phyloP scores from a whole-genome alignment of 2,797 vertebrate genomes.

The Melopsittacus undulatus region DNA sequence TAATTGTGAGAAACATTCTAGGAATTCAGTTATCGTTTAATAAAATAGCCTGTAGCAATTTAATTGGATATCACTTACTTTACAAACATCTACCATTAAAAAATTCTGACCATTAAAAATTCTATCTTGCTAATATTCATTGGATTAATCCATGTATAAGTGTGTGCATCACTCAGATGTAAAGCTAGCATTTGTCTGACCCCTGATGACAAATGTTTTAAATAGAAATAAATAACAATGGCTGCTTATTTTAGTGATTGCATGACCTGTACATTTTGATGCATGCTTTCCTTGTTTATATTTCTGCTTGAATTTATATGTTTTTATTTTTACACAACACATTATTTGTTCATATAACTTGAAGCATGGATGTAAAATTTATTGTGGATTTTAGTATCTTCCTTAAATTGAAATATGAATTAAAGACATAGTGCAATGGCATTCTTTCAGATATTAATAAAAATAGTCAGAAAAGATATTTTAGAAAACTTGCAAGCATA shows the following conservation, averaged over 20 bases:
- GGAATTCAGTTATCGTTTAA: conserved; percentile 69
- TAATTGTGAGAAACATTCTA: conserved; percentile 60
- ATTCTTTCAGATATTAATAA: not conserved
- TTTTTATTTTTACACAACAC: not conserved
- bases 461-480: not conserved
- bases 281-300: not conserved
- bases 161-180: not conserved
- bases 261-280: not conserved
- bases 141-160: conserved; percentile 3
- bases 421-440: rapidly evolving
- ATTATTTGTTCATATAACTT: not conserved
- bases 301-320: not conserved
- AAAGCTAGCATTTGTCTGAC: not conserved
- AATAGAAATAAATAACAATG: not conserved
- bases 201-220: not conserved
- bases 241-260: not conserved
- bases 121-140: conserved; percentile 29
- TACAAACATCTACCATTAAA: not conserved
- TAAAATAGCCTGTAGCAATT: conserved; percentile 63
- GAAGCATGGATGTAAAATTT: not conserved
- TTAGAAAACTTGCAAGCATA: not conserved
- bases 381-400: not conserved
- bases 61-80: conserved; percentile 68
- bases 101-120: not conserved
- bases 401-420: not conserved